Conservation (phyloP, 2,888 invertebrate species). For the Phrixothrix hirtus region DNA sequence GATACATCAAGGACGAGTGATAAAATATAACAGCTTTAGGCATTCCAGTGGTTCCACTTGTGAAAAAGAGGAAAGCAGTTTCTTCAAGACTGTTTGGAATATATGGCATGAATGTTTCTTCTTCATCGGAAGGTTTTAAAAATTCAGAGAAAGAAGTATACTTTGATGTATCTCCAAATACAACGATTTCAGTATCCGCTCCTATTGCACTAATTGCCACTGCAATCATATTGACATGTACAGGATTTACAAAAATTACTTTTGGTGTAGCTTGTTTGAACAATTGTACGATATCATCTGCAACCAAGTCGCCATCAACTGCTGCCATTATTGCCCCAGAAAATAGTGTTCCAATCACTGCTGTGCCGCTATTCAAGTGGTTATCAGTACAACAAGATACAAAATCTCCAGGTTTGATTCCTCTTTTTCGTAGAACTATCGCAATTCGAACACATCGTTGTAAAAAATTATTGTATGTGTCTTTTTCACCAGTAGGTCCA, state of each 20-base stretch:
- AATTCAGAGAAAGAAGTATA: neutral
- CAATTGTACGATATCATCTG: neutral
- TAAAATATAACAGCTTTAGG: neutral
- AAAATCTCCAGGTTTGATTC: neutral
- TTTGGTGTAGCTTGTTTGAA: neutral
- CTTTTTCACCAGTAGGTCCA: neutral
- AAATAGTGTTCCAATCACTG: neutral
- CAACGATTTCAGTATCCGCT: neutral
- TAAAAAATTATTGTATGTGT: neutral
- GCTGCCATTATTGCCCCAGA: neutral
- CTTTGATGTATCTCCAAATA: too few relatives aligned
- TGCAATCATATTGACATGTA: neutral
- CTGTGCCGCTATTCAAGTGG: neutral
- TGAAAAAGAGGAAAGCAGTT: neutral
- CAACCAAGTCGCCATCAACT: neutral
- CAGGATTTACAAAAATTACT: neutral
- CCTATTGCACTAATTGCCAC: neutral
- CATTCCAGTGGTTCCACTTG: neutral
- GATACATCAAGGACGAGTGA: too few relatives aligned
- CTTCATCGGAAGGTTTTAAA: neutral
- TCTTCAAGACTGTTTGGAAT: neutral
- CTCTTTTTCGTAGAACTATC: neutral
- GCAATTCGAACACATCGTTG: neutral
- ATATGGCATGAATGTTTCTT: neutral
- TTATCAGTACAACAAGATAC: neutral